Evolutionary conservation across 2,797 vertebrate species (phyloP).

Genomic region (Acropternis orthonyx): DNA sequence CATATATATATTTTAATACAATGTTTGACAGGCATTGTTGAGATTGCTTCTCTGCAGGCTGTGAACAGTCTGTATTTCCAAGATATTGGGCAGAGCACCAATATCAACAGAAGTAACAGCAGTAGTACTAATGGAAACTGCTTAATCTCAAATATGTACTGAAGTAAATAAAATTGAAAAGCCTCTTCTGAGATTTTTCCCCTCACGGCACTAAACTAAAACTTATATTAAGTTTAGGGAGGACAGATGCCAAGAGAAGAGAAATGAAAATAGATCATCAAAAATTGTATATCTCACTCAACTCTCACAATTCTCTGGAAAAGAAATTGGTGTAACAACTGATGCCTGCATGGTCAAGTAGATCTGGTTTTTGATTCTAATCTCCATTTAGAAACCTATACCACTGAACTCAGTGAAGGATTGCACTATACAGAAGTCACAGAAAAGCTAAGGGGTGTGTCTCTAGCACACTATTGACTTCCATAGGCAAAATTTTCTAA

Average conservation of each 20-base stretch:
- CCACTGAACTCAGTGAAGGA: background rate
- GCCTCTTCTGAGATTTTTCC: background rate
- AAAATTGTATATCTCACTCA: background rate
- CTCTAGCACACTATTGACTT: background rate
- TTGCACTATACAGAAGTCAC: background rate
- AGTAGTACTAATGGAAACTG: background rate
- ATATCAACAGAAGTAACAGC: slow-evolving; percentile 8
- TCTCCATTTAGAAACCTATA: background rate
- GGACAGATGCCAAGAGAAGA: background rate
- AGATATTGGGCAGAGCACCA: background rate
- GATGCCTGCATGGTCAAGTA: background rate
- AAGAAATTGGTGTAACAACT: background rate
- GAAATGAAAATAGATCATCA: background rate
- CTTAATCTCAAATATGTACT: background rate
- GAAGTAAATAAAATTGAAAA: slow-evolving; percentile 20
- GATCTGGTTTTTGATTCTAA: background rate
- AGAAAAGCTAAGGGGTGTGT: background rate
- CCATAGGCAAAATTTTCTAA: background rate
- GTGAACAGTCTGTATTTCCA: background rate
- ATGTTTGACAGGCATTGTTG: background rate
- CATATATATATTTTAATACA: background rate
- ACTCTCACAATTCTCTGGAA: background rate
- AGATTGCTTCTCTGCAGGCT: background rate
- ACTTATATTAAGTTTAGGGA: background rate
- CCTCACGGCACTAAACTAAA: background rate